These are phyloP conservation scores for Beris chalybata DNA, from an alignment of 2,888 invertebrate species.

Conservation along the genomic window DNA sequence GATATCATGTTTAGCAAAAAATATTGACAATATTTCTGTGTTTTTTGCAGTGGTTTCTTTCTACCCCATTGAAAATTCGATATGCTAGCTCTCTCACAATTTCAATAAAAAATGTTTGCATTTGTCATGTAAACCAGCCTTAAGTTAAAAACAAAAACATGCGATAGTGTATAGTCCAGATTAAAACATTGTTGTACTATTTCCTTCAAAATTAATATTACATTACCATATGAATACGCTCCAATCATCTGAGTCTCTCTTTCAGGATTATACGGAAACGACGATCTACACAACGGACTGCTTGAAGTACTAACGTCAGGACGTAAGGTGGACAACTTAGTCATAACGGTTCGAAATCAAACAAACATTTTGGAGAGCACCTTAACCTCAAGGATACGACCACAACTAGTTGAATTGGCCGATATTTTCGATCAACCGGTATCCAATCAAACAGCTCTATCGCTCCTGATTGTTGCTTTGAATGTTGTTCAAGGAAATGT, in stretches of 20 bases:
- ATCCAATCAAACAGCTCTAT: conserved; percentile 75
- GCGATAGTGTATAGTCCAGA: too few relatives aligned
- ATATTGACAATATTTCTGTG: too few relatives aligned
- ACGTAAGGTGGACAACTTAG: conserved; percentile 76
- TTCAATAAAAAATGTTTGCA: too few relatives aligned
- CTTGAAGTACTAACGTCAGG: conserved; percentile 79
- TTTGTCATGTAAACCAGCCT: too few relatives aligned
- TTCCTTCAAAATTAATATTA: too few relatives aligned
- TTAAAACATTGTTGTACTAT: too few relatives aligned
- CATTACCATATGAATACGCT: too few relatives aligned
- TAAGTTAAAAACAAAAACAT: too few relatives aligned
- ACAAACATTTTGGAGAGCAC: conserved; percentile 76
- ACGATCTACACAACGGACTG: conserved; percentile 89
- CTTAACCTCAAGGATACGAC: conserved; percentile 69
- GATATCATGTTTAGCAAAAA: too few relatives aligned
- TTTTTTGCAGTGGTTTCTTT: too few relatives aligned
- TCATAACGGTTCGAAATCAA: conserved; percentile 80
- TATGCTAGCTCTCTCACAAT: too few relatives aligned
- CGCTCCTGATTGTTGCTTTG: conserved; percentile 69
- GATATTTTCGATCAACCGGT: conserved; percentile 78
- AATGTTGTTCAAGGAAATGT: conserved; percentile 74
- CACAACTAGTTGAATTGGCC: conserved; percentile 70
- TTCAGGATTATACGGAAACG: conserved; percentile 83
- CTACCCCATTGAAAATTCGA: too few relatives aligned
- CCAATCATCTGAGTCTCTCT: neutral